Evolutionary conservation across 2,888 invertebrate genomes (phyloP).

Genomic region (Protophormia terraenovae): DNA sequence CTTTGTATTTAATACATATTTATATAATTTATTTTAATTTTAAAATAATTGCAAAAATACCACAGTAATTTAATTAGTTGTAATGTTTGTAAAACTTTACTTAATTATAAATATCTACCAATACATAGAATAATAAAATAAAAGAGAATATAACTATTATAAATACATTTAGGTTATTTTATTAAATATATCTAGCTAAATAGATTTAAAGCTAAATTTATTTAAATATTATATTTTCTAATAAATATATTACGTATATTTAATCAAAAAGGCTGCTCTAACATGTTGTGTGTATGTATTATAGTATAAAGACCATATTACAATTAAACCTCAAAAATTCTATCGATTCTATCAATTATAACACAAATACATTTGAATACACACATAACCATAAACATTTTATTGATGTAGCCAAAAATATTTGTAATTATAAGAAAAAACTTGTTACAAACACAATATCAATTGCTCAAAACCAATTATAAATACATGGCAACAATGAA

Average conservation of each 20-base stretch:
- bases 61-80: constrained; percentile 47
- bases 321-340: constrained; percentile 28
- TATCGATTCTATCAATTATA: constrained; percentile 15
- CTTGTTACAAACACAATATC: neutral
- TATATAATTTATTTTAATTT: constrained; percentile 11
- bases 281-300: neutral
- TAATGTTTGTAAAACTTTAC: constrained; percentile 16
- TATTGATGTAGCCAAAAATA: neutral
- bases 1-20: neutral
- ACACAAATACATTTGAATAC: neutral
- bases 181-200: no score
- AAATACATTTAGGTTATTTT: neutral
- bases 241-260: neutral
- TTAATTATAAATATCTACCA: neutral
- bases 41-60: constrained; percentile 19
- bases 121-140: neutral
- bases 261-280: neutral
- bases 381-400: neutral
- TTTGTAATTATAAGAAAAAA: constrained; percentile 1
- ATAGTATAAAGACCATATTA: neutral
- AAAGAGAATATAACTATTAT: neutral
- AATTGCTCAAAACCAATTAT: neutral
- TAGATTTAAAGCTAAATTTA: no score
- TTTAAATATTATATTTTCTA: neutral
- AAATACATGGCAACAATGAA: neutral